Conservation (phyloP, 2,113 vertebrate species). For the Solenodon paradoxus region DNA sequence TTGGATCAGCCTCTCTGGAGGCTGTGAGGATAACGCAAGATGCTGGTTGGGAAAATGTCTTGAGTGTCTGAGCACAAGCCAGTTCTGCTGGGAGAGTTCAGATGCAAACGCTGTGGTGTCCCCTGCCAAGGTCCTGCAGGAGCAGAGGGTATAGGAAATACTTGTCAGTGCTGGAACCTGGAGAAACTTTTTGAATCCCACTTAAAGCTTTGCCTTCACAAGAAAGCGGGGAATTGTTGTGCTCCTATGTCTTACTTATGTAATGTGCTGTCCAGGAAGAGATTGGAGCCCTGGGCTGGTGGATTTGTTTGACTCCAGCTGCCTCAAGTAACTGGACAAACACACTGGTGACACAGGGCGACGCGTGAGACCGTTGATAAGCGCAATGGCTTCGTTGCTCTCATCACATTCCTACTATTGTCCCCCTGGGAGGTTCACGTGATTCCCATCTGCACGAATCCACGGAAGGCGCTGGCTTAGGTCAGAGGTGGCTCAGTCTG, state of each 20-base stretch:
- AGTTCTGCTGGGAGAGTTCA: not conserved
- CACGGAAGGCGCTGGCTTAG: not conserved
- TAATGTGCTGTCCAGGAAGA: not conserved
- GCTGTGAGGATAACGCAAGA: not conserved
- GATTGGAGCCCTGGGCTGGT: not conserved
- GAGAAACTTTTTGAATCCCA: not conserved
- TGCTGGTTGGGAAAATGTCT: not conserved
- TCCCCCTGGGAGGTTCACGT: not conserved
- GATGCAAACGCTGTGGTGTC: not conserved
- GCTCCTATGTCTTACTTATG: not conserved
- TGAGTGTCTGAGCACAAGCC: not conserved
- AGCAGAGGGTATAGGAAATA: not conserved
- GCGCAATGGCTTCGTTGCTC: not conserved
- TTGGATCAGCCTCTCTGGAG: not conserved
- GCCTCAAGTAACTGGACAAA: not conserved
- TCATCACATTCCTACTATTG: not conserved
- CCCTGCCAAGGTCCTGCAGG: not conserved
- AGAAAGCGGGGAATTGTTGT: not conserved
- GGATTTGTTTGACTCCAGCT: not conserved
- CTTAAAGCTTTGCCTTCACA: not conserved
- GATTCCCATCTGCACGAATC: not conserved
- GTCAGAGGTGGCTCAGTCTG: not conserved
- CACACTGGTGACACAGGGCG: not conserved
- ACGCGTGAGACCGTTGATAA: not conserved
- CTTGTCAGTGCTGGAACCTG: not conserved